Evolutionary conservation across 2,888 invertebrate species (phyloP).

Genomic region (Epinotia brunnichana): DNA sequence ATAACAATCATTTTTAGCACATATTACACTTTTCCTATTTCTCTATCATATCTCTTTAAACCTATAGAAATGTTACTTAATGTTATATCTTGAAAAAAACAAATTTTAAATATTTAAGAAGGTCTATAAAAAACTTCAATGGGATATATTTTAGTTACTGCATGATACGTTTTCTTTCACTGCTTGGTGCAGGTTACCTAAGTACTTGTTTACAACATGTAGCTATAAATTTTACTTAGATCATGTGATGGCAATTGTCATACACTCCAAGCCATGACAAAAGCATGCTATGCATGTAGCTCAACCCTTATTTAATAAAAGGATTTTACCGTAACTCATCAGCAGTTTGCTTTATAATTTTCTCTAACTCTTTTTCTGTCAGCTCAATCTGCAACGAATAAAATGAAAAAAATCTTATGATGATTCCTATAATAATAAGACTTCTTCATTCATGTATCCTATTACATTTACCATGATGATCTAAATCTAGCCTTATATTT

Average conservation of each 20-base stretch:
- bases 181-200: no score
- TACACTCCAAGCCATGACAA: background rate
- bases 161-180: no score
- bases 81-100: no score
- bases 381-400: slow-evolving; percentile 86
- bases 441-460: no score
- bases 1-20: background rate
- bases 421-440: no score
- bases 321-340: slow-evolving; percentile 84
- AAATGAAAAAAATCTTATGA: slow-evolving; percentile 6
- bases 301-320: background rate
- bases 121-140: no score
- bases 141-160: no score
- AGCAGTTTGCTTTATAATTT: slow-evolving; percentile 89
- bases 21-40: background rate
- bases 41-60: background rate
- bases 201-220: no score
- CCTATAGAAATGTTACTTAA: background rate
- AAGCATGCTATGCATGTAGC: no score
- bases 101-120: no score
- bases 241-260: background rate
- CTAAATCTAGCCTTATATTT: no score
- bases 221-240: background rate
- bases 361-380: slow-evolving; percentile 89
- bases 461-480: no score